Base-by-base conservation (phyloP, 2,888 invertebrate species). In the Brenthis daphne region DNA sequence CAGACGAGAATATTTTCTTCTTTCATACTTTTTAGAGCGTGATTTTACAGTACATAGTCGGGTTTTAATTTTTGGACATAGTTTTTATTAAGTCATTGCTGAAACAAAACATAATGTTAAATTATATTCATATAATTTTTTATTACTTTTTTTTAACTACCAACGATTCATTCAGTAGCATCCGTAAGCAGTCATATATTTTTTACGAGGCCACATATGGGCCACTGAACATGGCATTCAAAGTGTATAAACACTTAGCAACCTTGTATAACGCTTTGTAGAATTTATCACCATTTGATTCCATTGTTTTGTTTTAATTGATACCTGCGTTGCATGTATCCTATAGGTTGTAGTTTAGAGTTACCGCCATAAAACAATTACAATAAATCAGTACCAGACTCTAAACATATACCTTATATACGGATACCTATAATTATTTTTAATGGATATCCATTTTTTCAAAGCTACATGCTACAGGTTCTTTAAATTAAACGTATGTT, bases 161-260 rank as follows among this genome's bases (percentile, higher is more conserved):
- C 8, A 57, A 51, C n/a, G n/a, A 57, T 55, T 51, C 54, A 55
- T 61, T 43, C 53, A 53, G 58, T 51, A 56, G 57, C 56, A 56
- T 68, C 71, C 72, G 56, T 63, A 57, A n/a, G n/a, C 54, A 65
- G 65, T 71, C 58, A 68, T 68, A 65, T 29, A 56, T 57, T 63
- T 48, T 14, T 13, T 53, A 51, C 69, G 75, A 79, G 78, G 80
- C 68, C 76, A 75, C 66, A 71, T 69, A 78, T 79, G 78, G 79
- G 73, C 77, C 74, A 79, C 75, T 76, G 78, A 74, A 72, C 78
- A 77, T 77, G 78, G 76, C 80, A 80, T 80, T 79, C 79, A 77
- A 74, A 76, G 74, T 11, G 37, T 73, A 68, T 74, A 65, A 71
- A 65, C 65, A 65, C 55, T 57, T 71, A 56, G 58, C 61, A 72